Percentiles rank a stretch among this genome's conserved stretches.
Evolutionary conservation across 2,113 vertebrate genomes (phyloP).

Genomic region (Pseudopodoces humilis): DNA sequence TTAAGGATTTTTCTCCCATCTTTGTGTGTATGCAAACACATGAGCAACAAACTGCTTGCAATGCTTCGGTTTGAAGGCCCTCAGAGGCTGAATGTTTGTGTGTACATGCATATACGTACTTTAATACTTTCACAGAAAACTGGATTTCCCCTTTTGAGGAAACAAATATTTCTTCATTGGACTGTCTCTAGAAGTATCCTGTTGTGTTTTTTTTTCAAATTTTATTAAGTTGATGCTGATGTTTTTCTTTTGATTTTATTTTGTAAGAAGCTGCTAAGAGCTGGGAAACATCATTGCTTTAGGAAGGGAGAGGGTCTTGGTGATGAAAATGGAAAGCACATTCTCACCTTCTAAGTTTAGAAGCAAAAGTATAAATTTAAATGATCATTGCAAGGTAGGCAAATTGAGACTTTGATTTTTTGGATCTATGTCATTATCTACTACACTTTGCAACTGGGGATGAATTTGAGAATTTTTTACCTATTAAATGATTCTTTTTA

Average conservation of each 20-base stretch:
- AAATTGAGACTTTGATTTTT: not conserved
- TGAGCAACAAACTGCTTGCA: not conserved
- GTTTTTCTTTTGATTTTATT: not conserved
- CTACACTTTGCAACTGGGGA: not conserved
- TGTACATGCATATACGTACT: accelerated
- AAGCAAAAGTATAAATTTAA: not conserved
- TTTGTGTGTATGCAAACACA: not conserved
- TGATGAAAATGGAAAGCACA: not conserved
- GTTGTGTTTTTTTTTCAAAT: not conserved
- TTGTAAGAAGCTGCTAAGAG: not conserved
- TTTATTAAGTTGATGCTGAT: not conserved
- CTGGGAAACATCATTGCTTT: not conserved
- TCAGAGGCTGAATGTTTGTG: not conserved
- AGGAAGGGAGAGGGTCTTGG: not conserved
- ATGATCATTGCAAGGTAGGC: not conserved
- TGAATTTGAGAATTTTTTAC: not conserved
- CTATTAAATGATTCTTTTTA: not conserved
- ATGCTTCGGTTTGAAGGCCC: not conserved
- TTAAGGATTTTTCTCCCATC: not conserved
- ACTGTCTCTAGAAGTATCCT: not conserved
- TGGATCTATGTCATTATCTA: not conserved
- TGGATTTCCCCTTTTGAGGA: not conserved
- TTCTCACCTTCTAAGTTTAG: not conserved
- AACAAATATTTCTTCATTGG: not conserved
- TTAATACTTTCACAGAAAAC: not conserved